Evolutionary conservation across 2,888 invertebrate genomes (phyloP).

Genomic region (Lepetodrilus schrolli): DNA sequence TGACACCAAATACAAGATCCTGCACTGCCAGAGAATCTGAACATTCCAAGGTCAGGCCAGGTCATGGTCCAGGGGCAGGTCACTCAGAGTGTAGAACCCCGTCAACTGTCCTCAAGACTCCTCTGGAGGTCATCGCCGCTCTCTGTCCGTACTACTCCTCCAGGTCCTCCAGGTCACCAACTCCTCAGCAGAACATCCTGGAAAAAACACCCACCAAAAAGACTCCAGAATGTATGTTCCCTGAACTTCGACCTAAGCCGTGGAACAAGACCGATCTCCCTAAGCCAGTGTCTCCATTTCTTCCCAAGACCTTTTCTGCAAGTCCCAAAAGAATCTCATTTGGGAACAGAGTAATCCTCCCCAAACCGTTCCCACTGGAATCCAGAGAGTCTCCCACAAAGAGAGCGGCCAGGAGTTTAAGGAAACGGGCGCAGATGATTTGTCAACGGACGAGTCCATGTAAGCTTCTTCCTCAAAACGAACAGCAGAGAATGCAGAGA

Average conservation of each 20-base stretch:
- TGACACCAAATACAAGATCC: too few relatives aligned
- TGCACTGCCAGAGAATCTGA: too few relatives aligned
- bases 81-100: too few relatives aligned
- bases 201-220: slow-evolving; percentile 55
- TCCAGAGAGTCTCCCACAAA: slow-evolving; percentile 66
- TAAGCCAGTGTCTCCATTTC: slow-evolving; percentile 6
- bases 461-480: slow-evolving; percentile 35
- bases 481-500: neutral
- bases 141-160: slow-evolving; percentile 18
- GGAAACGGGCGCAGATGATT: slow-evolving; percentile 44
- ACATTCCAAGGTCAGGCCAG: too few relatives aligned
- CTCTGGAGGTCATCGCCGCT: slow-evolving; percentile 24
- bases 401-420: slow-evolving; percentile 61
- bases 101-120: neutral
- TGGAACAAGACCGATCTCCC: slow-evolving; percentile 33
- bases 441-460: slow-evolving; percentile 44
- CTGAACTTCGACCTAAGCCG: slow-evolving; percentile 41
- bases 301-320: slow-evolving; percentile 20
- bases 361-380: slow-evolving; percentile 66
- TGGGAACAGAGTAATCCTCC: slow-evolving; percentile 65
- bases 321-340: slow-evolving; percentile 56
- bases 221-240: slow-evolving; percentile 5
- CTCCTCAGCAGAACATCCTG: slow-evolving; percentile 32
- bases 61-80: too few relatives aligned
- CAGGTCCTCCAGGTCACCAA: neutral